phyloP scores from a whole-genome alignment of 2,888 invertebrate genomes.

The Tachystola acroxantha region DNA sequence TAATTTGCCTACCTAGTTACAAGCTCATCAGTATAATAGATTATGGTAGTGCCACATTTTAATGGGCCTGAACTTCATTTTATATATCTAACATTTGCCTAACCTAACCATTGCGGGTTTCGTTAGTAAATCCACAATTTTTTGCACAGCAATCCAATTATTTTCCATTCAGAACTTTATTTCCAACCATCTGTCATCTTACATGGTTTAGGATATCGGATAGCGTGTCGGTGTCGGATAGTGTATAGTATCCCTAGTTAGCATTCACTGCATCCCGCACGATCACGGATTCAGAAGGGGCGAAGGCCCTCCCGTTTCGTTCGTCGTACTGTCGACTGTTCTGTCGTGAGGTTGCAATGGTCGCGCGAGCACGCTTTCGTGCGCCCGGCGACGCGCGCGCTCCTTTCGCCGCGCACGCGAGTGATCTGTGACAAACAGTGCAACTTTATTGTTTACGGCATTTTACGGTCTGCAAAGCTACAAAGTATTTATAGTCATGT shows the following conservation, averaged over 20 bases:
- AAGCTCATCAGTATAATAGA: no score
- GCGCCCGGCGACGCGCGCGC: slow-evolving; percentile 42
- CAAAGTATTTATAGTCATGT: slow-evolving; percentile 48
- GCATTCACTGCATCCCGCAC: slow-evolving; percentile 70
- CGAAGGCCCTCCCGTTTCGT: slow-evolving; percentile 67
- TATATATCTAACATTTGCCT: no score
- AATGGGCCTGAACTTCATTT: no score
- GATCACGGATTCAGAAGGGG: slow-evolving; percentile 73
- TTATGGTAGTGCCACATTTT: no score
- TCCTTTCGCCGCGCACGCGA: slow-evolving; percentile 20
- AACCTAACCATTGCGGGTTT: no score
- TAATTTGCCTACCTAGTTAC: no score
- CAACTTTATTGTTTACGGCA: slow-evolving; percentile 58
- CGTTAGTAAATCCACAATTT: no score
- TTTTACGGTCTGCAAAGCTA: slow-evolving; percentile 58
- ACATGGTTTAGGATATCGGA: no score
- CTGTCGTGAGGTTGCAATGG: slow-evolving; percentile 67
- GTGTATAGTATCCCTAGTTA: slow-evolving; percentile 23
- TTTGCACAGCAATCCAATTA: no score
- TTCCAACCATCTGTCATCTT: no score
- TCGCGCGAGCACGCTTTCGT: slow-evolving; percentile 60
- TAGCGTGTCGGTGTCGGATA: no score
- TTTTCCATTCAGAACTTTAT: no score
- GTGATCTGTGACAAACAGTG: slow-evolving; percentile 52
- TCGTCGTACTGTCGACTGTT: slow-evolving; percentile 47